Conservation (phyloP, 2,888 invertebrate genomes). For the Perdita meconis region DNA sequence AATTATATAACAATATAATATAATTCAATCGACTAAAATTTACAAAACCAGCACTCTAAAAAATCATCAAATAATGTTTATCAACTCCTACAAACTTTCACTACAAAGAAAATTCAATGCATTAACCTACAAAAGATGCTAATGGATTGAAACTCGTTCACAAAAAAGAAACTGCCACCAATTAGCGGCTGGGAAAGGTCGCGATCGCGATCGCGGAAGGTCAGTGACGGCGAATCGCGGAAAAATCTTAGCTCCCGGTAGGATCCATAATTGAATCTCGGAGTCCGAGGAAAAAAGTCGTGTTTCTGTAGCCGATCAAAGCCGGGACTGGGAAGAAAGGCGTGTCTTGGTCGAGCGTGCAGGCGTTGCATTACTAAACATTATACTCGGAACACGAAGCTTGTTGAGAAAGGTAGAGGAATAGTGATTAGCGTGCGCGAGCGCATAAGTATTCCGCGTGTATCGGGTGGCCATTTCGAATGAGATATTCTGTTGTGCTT, state of each 20-base stretch:
- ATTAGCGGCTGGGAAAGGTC: too few species aligned
- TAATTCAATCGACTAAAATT: too few species aligned
- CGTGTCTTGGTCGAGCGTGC: conserved; percentile 51
- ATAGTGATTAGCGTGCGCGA: conserved; percentile 42
- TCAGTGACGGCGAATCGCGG: not conserved
- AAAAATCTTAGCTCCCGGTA: not conserved
- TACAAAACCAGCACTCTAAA: too few species aligned
- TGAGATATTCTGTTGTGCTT: conserved; percentile 58
- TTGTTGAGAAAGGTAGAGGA: conserved; percentile 52
- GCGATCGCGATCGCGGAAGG: not conserved
- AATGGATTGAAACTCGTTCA: too few species aligned
- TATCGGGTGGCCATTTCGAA: conserved; percentile 53
- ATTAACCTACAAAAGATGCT: too few species aligned
- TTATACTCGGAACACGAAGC: conserved; percentile 52
- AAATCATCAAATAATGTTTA: too few species aligned
- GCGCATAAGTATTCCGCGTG: conserved; percentile 51
- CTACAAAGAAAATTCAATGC: too few species aligned
- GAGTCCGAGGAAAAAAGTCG: conserved; percentile 1
- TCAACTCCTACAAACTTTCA: too few species aligned
- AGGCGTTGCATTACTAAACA: conserved; percentile 54
- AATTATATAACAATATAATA: too few species aligned
- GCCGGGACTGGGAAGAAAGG: conserved; percentile 55
- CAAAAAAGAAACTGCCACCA: too few species aligned
- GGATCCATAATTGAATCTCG: conserved; percentile 24
- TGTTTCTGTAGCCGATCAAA: conserved; percentile 24